Percentiles rank a stretch among this genome's conserved stretches.
These are phyloP conservation scores for Phrynosoma blainvillii DNA, from an alignment of 2,113 vertebrate species.

Conservation along the genomic window DNA sequence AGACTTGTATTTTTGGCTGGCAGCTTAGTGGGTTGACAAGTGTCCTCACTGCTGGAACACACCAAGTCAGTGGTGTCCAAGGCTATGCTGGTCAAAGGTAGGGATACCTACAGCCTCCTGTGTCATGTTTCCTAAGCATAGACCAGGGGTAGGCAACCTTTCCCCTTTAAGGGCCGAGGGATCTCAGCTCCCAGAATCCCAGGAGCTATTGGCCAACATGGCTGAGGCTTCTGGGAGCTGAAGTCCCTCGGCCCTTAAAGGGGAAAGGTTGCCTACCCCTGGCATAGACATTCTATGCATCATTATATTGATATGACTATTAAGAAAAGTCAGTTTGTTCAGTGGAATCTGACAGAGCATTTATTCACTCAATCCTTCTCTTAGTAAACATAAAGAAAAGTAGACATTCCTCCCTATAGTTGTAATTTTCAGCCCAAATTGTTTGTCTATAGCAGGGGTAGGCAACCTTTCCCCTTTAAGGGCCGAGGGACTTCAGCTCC, in stretches of 20 bases:
- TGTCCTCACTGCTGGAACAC: not conserved
- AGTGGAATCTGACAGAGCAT: not conserved
- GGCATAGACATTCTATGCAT: not conserved
- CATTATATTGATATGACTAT: not conserved
- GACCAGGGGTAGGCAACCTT: too few relatives aligned
- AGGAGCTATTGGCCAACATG: too few relatives aligned
- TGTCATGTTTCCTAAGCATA: not conserved
- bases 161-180: too few relatives aligned
- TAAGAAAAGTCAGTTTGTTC: not conserved
- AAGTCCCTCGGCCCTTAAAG: too few relatives aligned
- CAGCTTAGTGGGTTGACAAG: not conserved
- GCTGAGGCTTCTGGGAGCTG: too few relatives aligned
- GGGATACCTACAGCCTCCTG: not conserved
- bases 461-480: too few relatives aligned
- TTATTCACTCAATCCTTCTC: not conserved
- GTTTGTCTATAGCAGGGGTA: not conserved
- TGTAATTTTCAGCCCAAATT: not conserved
- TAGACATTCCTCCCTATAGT: not conserved
- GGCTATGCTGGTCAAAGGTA: not conserved
- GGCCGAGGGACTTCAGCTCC: too few relatives aligned
- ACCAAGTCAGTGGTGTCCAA: not conserved
- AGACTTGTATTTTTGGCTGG: not conserved
- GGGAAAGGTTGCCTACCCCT: too few relatives aligned
- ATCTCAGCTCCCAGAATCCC: too few relatives aligned
- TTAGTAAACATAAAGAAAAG: not conserved